phyloP scores from a whole-genome alignment of 2,888 invertebrate genomes.

The Drosophila cognata region DNA sequence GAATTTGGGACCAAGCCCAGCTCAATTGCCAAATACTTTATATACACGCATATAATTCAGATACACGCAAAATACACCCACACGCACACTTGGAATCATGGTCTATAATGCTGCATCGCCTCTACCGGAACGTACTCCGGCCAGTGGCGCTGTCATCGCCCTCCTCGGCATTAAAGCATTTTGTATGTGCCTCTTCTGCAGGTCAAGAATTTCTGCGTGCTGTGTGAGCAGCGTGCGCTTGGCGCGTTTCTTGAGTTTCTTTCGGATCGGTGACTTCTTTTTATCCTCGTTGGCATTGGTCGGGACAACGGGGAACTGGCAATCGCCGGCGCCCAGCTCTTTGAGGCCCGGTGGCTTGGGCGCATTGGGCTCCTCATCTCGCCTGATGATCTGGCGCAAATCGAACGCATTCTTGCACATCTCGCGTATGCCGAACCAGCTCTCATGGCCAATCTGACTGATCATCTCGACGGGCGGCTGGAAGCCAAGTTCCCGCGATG shows the following conservation, averaged over 20 bases:
- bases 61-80: background rate
- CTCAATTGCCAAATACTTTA: conserved; percentile 4
- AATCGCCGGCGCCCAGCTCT: conserved; percentile 4
- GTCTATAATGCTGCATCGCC: conserved; percentile 29
- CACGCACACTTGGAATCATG: background rate
- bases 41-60: conserved; percentile 21
- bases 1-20: conserved; percentile 53
- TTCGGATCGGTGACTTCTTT: conserved; percentile 26
- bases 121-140: conserved; percentile 5
- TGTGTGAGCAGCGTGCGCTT: conserved; percentile 48
- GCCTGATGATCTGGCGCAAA: conserved; percentile 57
- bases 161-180: background rate
- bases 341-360: conserved; percentile 23
- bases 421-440: conserved; percentile 84
- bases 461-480: conserved; percentile 82
- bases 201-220: conserved; percentile 45
- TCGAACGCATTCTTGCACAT: conserved; percentile 83
- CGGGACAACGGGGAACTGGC: background rate
- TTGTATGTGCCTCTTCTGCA: conserved; percentile 41
- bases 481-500: conserved; percentile 82
- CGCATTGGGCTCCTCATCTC: conserved; percentile 46
- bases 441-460: conserved; percentile 82
- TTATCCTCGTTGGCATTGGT: conserved; percentile 6
- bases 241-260: conserved; percentile 45
- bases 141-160: conserved; percentile 26